phyloP scores from a whole-genome alignment of 2,797 vertebrate genomes.

The Lates japonicus region DNA sequence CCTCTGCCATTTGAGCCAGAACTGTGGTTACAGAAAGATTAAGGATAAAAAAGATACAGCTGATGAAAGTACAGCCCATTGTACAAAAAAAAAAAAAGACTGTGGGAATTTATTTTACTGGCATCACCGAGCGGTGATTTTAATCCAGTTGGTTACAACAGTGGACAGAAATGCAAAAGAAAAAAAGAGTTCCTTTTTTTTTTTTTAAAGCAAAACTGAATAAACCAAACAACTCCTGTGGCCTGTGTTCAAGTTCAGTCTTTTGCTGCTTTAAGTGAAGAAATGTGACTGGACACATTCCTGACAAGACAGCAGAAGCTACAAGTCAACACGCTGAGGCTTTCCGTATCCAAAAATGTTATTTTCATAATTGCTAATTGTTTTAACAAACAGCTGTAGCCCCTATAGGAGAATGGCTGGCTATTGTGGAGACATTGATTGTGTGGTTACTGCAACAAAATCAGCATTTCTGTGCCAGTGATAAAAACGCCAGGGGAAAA shows the following conservation, averaged over 20 bases:
- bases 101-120: constrained; percentile 33
- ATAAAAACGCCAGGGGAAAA: constrained; percentile 73
- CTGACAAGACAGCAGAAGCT: not conserved
- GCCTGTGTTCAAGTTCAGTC: not conserved
- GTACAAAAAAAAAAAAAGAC: constrained; percentile 7
- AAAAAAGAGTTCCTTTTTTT: not conserved
- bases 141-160: constrained; percentile 6
- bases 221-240: constrained; percentile 1
- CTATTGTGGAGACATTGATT: constrained; percentile 69
- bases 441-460: constrained; percentile 71
- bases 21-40: constrained; percentile 39
- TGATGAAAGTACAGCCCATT: constrained; percentile 35
- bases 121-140: constrained; percentile 23
- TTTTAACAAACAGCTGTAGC: constrained; percentile 56
- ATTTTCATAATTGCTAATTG: constrained; percentile 58
- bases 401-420: constrained; percentile 47
- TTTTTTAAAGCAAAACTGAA: not conserved
- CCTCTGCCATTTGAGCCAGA: constrained; percentile 30
- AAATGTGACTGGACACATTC: constrained; percentile 17
- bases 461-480: constrained; percentile 70
- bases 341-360: constrained; percentile 12
- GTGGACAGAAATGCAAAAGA: not conserved
- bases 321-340: not conserved
- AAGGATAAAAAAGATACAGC: constrained; percentile 37
- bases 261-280: not conserved